A percentile compares a stretch with the other conserved stretches of the same genome.
phyloP scores from a whole-genome alignment of 2,113 vertebrate genomes.

The Cryptomyrus ogoouensis region DNA sequence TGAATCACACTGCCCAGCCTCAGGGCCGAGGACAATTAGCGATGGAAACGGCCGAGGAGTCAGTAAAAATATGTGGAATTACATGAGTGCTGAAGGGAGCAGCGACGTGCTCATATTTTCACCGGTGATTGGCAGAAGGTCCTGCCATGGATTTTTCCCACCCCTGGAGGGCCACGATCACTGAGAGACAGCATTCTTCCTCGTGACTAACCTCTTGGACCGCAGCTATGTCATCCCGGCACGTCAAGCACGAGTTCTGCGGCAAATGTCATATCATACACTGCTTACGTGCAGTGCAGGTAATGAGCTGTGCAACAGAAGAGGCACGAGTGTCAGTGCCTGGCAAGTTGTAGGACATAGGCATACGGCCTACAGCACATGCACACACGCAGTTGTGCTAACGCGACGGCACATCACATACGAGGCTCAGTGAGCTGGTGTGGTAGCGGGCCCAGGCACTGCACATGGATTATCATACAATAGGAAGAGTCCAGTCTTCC shows the following conservation, averaged over 20 bases:
- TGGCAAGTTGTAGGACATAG: not conserved
- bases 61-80: conserved; percentile 8
- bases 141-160: not conserved
- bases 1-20: not conserved
- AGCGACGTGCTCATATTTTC: not conserved
- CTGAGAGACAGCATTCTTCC: not conserved
- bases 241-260: too few relatives aligned
- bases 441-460: conserved; percentile 46
- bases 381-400: not conserved
- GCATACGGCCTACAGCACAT: not conserved
- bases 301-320: not conserved
- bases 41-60: not conserved
- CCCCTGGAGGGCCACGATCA: not conserved
- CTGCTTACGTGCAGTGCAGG: not conserved
- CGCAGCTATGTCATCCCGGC: not conserved
- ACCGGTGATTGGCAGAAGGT: not conserved
- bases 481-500: not conserved
- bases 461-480: conserved; percentile 29
- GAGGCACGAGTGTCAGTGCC: not conserved
- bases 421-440: conserved; percentile 45
- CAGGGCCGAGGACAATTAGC: not conserved
- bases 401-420: conserved; percentile 24
- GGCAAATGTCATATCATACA: not conserved
- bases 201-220: not conserved
- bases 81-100: not conserved